These are phyloP conservation scores for Cryptotermes secundus DNA, from an alignment of 1,140 invertebrate genomes.

Conservation along the genomic window DNA sequence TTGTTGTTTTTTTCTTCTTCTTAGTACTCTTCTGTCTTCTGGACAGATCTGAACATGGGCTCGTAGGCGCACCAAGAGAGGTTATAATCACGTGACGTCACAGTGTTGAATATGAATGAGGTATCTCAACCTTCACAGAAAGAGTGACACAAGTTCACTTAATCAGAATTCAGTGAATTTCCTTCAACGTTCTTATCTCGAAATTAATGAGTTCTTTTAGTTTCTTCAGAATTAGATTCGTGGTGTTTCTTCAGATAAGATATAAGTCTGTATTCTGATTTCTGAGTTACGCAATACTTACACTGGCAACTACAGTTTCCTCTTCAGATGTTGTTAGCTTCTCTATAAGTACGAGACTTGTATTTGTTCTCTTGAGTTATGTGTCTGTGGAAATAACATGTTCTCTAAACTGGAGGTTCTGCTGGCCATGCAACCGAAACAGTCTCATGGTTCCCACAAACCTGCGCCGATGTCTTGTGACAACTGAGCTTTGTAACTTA, in stretches of 20 bases:
- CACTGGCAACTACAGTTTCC: not conserved
- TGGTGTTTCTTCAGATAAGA: not conserved
- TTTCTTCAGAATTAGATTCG: not conserved
- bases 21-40: not conserved
- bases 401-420: no score
- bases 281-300: not conserved
- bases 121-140: not conserved
- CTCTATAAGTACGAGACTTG: not conserved
- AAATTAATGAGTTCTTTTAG: not conserved
- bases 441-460: no score
- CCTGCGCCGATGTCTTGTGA: no score
- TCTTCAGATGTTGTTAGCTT: not conserved
- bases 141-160: not conserved
- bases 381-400: not conserved
- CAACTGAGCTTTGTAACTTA: no score
- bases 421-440: no score
- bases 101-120: conserved; percentile 12
- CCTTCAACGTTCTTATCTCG: not conserved
- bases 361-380: not conserved
- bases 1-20: not conserved
- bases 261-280: not conserved
- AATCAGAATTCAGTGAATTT: not conserved
- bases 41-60: conserved; percentile 1
- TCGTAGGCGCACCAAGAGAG: not conserved
- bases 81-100: conserved; percentile 13